Conservation (phyloP, 2,797 vertebrate genomes). For the Dipus sagitta region DNA sequence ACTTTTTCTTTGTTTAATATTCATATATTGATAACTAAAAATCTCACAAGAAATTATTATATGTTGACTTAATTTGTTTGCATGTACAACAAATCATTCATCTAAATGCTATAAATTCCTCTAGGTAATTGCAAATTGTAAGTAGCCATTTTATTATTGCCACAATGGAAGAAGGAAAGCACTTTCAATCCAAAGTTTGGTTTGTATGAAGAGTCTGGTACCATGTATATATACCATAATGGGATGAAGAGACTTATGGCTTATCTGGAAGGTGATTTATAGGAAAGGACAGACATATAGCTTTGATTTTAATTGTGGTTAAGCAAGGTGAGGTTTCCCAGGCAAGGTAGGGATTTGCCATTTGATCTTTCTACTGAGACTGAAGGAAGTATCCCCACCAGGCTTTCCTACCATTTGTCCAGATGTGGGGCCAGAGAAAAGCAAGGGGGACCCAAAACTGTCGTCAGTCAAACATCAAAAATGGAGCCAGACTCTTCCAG, state of each 20-base stretch:
- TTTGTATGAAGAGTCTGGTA: background rate
- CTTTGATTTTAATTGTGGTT: background rate
- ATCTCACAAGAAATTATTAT: background rate
- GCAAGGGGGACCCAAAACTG: background rate
- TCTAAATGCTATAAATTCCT: background rate
- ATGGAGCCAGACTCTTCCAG: background rate
- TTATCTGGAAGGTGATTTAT: background rate
- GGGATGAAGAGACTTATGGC: too few relatives aligned
- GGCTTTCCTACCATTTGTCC: background rate
- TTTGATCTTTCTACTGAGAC: background rate
- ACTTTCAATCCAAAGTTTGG: background rate
- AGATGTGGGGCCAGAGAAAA: background rate
- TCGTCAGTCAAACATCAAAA: background rate
- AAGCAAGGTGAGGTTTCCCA: background rate
- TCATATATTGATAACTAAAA: background rate
- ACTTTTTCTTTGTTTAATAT: background rate
- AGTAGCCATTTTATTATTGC: background rate
- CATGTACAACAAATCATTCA: background rate
- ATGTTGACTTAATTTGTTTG: background rate
- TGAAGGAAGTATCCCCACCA: background rate
- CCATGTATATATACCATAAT: fast-evolving
- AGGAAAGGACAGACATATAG: background rate
- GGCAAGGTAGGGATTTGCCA: fast-evolving
- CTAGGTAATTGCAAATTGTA: background rate
- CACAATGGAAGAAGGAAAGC: background rate